Percentiles rank a stretch among this genome's conserved stretches.
These are phyloP conservation scores for Bos javanicus DNA, from an alignment of 2,113 vertebrate genomes.

Conservation along the genomic window DNA sequence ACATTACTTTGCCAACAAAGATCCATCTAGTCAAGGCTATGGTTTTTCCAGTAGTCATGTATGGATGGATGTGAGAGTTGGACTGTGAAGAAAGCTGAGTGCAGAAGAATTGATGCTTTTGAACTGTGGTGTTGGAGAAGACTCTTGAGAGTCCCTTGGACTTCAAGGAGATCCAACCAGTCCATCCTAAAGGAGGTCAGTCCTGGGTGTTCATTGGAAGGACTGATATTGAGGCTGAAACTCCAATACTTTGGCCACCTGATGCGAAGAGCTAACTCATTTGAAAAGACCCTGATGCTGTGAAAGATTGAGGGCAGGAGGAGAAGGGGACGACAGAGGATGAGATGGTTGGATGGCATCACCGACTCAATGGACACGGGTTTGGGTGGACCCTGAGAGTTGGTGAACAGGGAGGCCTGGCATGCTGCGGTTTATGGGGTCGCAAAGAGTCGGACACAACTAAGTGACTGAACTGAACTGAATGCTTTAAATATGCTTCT, in stretches of 20 bases:
- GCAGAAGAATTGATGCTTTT: fast-evolving
- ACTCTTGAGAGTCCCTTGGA: not conserved
- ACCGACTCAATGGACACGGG: not conserved
- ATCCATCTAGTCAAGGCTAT: not conserved
- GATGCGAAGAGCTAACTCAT: too few species aligned
- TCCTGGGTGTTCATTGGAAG: not conserved
- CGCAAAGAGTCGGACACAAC: fast-evolving
- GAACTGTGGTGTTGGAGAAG: not conserved
- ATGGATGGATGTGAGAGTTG: not conserved
- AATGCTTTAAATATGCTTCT: not conserved
- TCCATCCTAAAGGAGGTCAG: not conserved
- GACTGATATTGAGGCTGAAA: too few species aligned
- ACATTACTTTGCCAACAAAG: not conserved
- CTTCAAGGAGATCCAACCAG: not conserved
- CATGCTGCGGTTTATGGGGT: not conserved
- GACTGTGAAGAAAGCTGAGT: not conserved
- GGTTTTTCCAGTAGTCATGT: not conserved
- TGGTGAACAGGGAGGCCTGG: not conserved
- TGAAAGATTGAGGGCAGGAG: not conserved
- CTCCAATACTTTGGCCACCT: too few species aligned
- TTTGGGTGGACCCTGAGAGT: not conserved
- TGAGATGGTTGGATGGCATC: not conserved
- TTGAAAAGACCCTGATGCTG: too few species aligned
- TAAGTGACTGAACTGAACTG: not conserved
- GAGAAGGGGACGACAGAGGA: not conserved